A percentile compares a stretch with the other conserved stretches of the same genome.
Conservation (phyloP, 2,797 vertebrate species). For the Labeo calbasu region DNA sequence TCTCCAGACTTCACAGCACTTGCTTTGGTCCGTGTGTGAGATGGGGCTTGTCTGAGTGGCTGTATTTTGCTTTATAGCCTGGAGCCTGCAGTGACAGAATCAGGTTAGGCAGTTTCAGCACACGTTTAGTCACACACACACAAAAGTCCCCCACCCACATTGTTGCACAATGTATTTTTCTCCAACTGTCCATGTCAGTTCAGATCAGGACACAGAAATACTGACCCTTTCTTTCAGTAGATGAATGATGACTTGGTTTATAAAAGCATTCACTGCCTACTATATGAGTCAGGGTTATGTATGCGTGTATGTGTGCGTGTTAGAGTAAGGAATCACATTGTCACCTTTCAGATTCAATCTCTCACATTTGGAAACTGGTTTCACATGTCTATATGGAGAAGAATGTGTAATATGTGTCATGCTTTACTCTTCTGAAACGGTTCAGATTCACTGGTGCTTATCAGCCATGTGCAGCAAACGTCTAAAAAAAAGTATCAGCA, state of each 20-base stretch:
- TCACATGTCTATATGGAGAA: conserved; percentile 3
- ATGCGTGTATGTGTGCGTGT: background rate
- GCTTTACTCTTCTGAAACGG: conserved; percentile 1
- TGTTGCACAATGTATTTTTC: conserved; percentile 7
- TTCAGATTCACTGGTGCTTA: background rate
- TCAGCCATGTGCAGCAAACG: background rate
- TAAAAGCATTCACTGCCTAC: conserved; percentile 1
- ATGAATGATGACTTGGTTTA: background rate
- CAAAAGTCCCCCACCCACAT: background rate
- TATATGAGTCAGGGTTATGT: background rate
- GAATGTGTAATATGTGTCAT: conserved; percentile 14
- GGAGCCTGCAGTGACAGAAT: conserved; percentile 53
- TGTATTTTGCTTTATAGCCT: conserved; percentile 40
- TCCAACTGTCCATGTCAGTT: conserved; percentile 36
- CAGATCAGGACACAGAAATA: conserved; percentile 31
- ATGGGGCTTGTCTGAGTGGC: conserved; percentile 30
- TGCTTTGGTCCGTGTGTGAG: conserved; percentile 37
- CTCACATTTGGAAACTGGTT: conserved; percentile 11
- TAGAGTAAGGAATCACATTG: conserved; percentile 10
- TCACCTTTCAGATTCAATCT: conserved; percentile 18
- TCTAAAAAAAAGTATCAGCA: conserved; percentile 14
- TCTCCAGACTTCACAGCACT: conserved; percentile 23
- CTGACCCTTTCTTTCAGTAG: conserved; percentile 18
- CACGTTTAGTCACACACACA: conserved; percentile 17
- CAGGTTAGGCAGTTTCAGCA: conserved; percentile 52